Evolutionary conservation across 2,888 invertebrate species (phyloP), one percentile per base, ranked within the genome.

Genomic region (Tetragonula carbonaria): DNA sequence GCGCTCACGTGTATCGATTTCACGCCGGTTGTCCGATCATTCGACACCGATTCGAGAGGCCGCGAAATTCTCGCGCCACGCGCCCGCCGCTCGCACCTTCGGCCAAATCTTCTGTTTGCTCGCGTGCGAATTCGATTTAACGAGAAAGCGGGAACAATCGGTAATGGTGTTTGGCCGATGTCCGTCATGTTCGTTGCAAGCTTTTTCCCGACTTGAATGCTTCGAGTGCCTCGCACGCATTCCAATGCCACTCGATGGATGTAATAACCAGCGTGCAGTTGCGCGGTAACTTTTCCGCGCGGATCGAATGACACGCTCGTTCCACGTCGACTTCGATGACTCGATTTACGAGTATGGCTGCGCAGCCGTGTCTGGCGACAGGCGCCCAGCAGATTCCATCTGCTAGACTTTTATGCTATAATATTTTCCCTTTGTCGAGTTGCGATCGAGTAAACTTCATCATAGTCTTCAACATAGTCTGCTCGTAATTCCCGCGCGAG

Each of bases 251-350:
- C 68, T 23, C 55, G 63, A 70, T 51, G 51, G 50, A 18, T 70
- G 68, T 74, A 82, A 82, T 79, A 74, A 82, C 79, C 45, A 73
- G 23, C 18, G 28, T 50, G 28, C 59, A 21, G 67, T 67, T n/a
- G 62, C 53, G 51, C 74, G 51, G 53, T 55, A 65, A 65, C 65
- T 74, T 73, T 65, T 55, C 38, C 65, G 23, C 66, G 53, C 6
- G 66, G 53, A 28, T 57, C 66, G 38, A 67, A 55, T 55, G 45
- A 75, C 74, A 55, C 21, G 74, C 33, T n/a, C 53, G 65, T 57
- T 45, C 66, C 53, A 23, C 66, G 55, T 67, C 55, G 66, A 57
- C 33, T 67, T 75, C 74, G 55, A 33, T 45, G 45, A 66, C 45
- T 75, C 66, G 66, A 66, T 75, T 75, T 75, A 55, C 74, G 33